Evolutionary conservation across 1,140 invertebrate species (phyloP), one percentile per base, ranked within the genome.

Genomic region (Gryllus bimaculatus): DNA sequence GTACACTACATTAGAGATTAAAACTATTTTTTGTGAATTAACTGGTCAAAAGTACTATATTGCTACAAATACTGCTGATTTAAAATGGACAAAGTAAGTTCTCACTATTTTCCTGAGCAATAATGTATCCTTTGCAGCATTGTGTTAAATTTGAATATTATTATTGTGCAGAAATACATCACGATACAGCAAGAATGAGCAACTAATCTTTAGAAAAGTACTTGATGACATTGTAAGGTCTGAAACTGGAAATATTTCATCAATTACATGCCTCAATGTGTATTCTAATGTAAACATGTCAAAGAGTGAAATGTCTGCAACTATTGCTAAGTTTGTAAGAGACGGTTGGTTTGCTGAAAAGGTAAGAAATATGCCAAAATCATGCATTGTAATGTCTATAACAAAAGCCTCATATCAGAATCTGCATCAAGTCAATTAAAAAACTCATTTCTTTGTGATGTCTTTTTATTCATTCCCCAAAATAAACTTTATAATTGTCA

Each of bases 181-280:
- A 66, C 1, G 10, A 66, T 66, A 66, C 54, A 13, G 10, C 18
- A 66, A 66, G 18, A 66, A 66, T 66, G 54, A 66, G 18, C 54
- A 66, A 66, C 54, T 3, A 48, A n/a, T 76, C n/a, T 76, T 76
- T 15, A 76, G 48, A 48, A 76, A 47, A 48, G 39, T 76, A n/a
- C 26, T 76, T 4, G 39, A 15, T 76, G 75, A 76, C 18, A 76
- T 76, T 76, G 47, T 76, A n/a, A 47, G 12, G n/a, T 76, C 75
- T 47, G 75, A 76, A 76, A 18, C 39, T 47, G 75, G 75, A 26
- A 13, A 48, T 48, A 18, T 48, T 13, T 47, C 75, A 18, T 76
- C 75, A 47, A 76, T 48, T 47, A 39, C 7, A 18, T 76, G 75
- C 15, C 75, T 76, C 75, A 76, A 76, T 48, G n/a, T 47, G 4